Evolutionary conservation across 1,140 invertebrate genomes (phyloP), one percentile per base, ranked within the genome.

Genomic region (Polypedilum vanderplanki): DNA sequence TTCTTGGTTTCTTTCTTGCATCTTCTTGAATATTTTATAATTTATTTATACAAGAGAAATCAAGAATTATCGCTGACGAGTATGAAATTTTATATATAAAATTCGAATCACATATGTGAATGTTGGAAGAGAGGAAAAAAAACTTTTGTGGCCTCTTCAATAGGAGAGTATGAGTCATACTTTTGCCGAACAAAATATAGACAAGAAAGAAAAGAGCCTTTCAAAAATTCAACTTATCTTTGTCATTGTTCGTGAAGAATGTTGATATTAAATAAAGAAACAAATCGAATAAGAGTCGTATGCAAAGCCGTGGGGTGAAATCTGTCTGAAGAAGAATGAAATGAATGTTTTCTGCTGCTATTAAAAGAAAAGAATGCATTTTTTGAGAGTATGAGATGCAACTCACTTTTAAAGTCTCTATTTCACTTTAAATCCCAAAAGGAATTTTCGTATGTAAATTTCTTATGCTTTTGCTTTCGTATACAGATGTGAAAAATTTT

Each of bases 11-110:
- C 12, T 57, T 3, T 12, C 24, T 57, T 1, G 15, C 12, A 4
- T n/a, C 46, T 57, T 57, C 46, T n/a, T 57, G 46, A 57, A 57
- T 57, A 57, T 57, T 57, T 57, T n/a, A 57, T 57, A 57, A 33
- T 33, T 33, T 33, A 33, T 33, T 46, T 46, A 46, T 57, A n/a
- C 3, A 57, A n/a, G 46, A 57, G n/a, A 33, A n/a, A 57, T n/a
- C 12, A 57, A 57, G 46, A 57, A 57, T n/a, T 57, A 57, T n/a
- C n/a, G 46, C 46, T 57, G 46, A 57, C 46, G n/a, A 12, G n/a
- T 57, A n/a, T 57, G 46, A 57, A 57, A n/a, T 57, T 57, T n/a
- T 57, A 5, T 33, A 33, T 33, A 33, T 33, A 33, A 57, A 12
- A 57, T 57, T 57, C 46, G n/a, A 57, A 57, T 57, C 46, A 57